These are phyloP conservation scores for Diogma glabrata DNA, from an alignment of 2,888 invertebrate species.

Conservation along the genomic window DNA sequence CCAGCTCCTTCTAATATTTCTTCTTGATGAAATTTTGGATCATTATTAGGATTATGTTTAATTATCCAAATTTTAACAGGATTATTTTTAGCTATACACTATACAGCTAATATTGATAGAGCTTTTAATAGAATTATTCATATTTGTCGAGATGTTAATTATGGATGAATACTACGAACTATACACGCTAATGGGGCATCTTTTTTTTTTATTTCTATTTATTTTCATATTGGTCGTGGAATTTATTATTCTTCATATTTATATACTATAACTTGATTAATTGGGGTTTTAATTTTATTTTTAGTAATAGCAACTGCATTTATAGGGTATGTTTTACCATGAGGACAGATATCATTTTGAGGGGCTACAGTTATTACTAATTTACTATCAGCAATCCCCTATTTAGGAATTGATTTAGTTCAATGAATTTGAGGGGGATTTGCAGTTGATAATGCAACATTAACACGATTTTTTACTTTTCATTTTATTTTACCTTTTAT, in stretches of 20 bases:
- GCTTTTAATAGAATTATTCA: constrained; percentile 56
- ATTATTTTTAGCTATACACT: constrained; percentile 58
- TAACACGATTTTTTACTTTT: constrained; percentile 65
- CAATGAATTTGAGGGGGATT: no score
- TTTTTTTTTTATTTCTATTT: no score
- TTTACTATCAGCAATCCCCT: no score
- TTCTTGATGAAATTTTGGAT: constrained; percentile 57
- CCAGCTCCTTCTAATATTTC: constrained; percentile 51
- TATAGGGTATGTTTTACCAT: constrained; percentile 60
- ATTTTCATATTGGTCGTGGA: not conserved
- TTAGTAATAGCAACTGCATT: constrained; percentile 55
- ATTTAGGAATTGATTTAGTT: no score
- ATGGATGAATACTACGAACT: constrained; percentile 50
- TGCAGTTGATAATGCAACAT: constrained; percentile 57
- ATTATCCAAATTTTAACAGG: constrained; percentile 55
- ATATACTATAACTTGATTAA: constrained; percentile 44
- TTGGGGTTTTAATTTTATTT: constrained; percentile 51
- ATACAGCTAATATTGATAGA: constrained; percentile 47
- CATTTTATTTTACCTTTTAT: constrained; percentile 64
- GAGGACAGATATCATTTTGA: constrained; percentile 69
- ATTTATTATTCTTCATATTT: constrained; percentile 39
- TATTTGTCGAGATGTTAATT: constrained; percentile 58
- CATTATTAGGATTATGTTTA: constrained; percentile 49
- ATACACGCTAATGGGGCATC: constrained; percentile 61
- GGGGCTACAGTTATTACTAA: constrained; percentile 72